A percentile compares a stretch with the other conserved stretches of the same genome.
These are phyloP conservation scores for Apodemia zela DNA, from an alignment of 2,888 invertebrate species.

Conservation along the genomic window DNA sequence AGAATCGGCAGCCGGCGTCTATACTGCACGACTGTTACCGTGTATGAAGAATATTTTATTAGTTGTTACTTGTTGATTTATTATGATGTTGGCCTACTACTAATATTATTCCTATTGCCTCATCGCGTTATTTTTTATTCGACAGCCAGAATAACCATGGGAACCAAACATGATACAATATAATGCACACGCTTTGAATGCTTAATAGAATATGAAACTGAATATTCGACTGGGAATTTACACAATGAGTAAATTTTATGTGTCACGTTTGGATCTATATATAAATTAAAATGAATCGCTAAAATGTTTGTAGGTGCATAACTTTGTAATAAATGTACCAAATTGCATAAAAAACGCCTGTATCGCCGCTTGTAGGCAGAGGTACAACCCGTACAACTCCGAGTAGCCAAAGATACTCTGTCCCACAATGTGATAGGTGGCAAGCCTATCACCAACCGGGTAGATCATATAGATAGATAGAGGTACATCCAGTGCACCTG, in stretches of 20 bases:
- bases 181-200: conserved; percentile 27
- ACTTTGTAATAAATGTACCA: too few species aligned
- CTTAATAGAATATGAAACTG: conserved; percentile 11
- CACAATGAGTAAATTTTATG: conserved; percentile 2
- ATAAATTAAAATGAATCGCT: too few species aligned
- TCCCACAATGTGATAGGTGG: too few species aligned
- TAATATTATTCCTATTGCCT: conserved; percentile 39
- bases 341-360: too few species aligned
- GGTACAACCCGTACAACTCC: too few species aligned
- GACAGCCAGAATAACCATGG: conserved; percentile 36
- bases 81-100: conserved; percentile 57
- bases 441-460: too few species aligned
- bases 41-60: conserved; percentile 68
- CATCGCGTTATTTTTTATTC: conserved; percentile 51
- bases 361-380: too few species aligned
- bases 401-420: too few species aligned
- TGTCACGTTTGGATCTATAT: not conserved
- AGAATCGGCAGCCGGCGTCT: conserved; percentile 70
- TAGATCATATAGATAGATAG: too few species aligned
- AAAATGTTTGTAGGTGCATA: too few species aligned
- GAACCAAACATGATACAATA: conserved; percentile 34
- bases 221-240: conserved; percentile 9
- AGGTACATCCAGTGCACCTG: too few species aligned
- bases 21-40: conserved; percentile 63
- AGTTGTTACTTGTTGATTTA: conserved; percentile 57